Evolutionary conservation across 2,888 invertebrate species (phyloP), one percentile per base, ranked within the genome.

Genomic region (Andrena flavipes): DNA sequence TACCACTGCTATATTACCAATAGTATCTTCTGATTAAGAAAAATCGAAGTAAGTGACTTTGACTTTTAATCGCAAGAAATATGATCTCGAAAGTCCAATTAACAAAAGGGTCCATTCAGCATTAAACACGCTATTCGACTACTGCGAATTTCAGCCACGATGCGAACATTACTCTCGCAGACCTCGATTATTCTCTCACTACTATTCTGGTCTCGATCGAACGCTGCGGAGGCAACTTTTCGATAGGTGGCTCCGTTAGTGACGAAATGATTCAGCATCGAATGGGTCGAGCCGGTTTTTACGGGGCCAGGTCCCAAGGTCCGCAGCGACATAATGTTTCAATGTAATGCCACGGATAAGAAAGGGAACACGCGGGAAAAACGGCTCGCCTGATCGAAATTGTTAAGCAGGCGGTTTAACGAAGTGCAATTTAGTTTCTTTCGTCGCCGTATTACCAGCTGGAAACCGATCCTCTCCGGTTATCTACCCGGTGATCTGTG

Each of bases 201-300:
- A 62, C 54, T 67, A 73, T 65, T 73, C 29, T 26, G 60, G 64
- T 56, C 63, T 20, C 42, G 23, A 35, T 48, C 71, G 63, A 71
- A 33, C 63, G 29, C 49, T 48, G 20, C 51, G 49, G 42, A 60
- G 23, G 51, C 72, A 77, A 80, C 72, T 69, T 80, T 80, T 80
- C 62, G 63, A 72, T 76, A 64, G 64, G 78, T 69, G 59, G 64
- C 80, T 78, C 78, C 23, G 56, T 78, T 81, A 81, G 80, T 78
- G 80, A 81, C 78, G 73, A 81, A 81, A 78, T 81, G 78, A 78
- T 81, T 77, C 78, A 81, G 80, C 68, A 78, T 72, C 71, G 71
- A 62, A 62, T 67, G 35, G 68, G 20, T 49, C 33, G 63, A 59
- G 77, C 77, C 77, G 63, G 77, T 77, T 80, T 72, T 80, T 80